These are phyloP conservation scores for Pseudoips prasinana DNA, from an alignment of 2,888 invertebrate species.

Conservation along the genomic window DNA sequence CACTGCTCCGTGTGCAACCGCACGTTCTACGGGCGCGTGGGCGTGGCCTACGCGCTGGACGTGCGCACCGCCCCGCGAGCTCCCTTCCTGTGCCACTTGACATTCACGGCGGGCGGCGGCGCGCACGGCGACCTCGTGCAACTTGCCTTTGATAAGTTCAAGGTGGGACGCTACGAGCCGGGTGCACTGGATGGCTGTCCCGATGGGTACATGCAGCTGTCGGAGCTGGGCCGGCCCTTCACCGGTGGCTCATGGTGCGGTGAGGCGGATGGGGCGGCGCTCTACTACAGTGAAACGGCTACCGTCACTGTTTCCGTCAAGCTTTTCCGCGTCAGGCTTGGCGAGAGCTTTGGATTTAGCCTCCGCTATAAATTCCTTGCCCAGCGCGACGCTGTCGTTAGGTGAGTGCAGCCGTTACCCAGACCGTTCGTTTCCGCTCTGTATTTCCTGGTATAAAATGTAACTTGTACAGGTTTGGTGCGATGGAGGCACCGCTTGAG, in stretches of 20 bases:
- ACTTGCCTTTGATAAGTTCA: conserved; percentile 94
- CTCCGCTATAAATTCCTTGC: conserved; percentile 92
- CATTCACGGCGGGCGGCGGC: conserved; percentile 94
- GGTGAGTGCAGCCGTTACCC: conserved; percentile 54
- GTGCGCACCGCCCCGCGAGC: conserved; percentile 89
- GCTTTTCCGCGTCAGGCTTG: conserved; percentile 87
- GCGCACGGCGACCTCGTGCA: conserved; percentile 94
- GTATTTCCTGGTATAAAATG: no score
- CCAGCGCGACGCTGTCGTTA: conserved; percentile 89
- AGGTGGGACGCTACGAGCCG: conserved; percentile 90
- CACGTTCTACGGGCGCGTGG: conserved; percentile 94
- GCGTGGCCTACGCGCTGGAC: conserved; percentile 90
- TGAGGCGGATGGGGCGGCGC: conserved; percentile 88
- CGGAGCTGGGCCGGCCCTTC: conserved; percentile 92
- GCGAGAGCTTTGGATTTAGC: conserved; percentile 89
- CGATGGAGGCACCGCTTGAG: conserved; percentile 88
- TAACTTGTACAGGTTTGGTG: conserved; percentile 83
- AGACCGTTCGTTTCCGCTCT: no score
- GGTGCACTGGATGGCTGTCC: conserved; percentile 89
- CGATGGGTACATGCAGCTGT: conserved; percentile 93
- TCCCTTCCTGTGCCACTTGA: conserved; percentile 94
- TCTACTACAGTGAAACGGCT: conserved; percentile 94
- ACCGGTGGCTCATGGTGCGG: conserved; percentile 96
- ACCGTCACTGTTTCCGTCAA: conserved; percentile 93
- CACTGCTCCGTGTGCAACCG: conserved; percentile 86